Percentiles rank a stretch among this genome's conserved stretches.
phyloP scores from a whole-genome alignment of 2,888 invertebrate genomes.

The Unio pictorum region DNA sequence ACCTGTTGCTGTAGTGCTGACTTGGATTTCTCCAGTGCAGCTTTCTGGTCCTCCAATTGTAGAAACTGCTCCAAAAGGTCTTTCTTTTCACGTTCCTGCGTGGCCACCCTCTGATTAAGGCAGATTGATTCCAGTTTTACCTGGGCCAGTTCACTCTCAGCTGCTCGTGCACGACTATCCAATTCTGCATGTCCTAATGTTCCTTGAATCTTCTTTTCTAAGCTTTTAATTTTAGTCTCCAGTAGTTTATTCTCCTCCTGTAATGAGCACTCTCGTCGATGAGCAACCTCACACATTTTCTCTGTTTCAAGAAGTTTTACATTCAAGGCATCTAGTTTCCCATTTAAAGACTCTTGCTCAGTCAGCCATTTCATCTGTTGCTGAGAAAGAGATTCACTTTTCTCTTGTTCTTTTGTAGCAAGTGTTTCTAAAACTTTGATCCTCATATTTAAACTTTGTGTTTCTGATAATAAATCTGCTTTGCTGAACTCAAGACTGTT shows the following conservation, averaged over 20 bases:
- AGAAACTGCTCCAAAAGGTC: slow-evolving; percentile 46
- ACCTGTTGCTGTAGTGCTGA: slow-evolving; percentile 32
- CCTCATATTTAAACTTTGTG: slow-evolving; percentile 3
- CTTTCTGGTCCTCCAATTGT: slow-evolving; percentile 40
- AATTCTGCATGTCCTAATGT: no score
- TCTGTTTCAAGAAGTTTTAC: slow-evolving; percentile 25
- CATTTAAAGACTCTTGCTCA: slow-evolving; percentile 14
- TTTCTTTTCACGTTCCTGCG: slow-evolving; percentile 46
- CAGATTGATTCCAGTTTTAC: slow-evolving; percentile 23
- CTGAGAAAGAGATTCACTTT: slow-evolving; percentile 10
- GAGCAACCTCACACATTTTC: slow-evolving; percentile 20
- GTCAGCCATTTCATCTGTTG: slow-evolving; percentile 5
- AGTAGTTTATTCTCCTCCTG: slow-evolving; percentile 26
- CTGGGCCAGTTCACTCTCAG: slow-evolving; percentile 10
- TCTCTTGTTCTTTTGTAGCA: slow-evolving; percentile 13
- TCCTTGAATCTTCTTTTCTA: slow-evolving; percentile 14
- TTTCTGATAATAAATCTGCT: slow-evolving; percentile 9
- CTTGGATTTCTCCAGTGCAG: slow-evolving; percentile 22
- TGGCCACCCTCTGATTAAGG: slow-evolving; percentile 31
- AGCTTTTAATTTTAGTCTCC: slow-evolving; percentile 14
- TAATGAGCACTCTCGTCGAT: slow-evolving; percentile 16
- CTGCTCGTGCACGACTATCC: background rate
- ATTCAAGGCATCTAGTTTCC: slow-evolving; percentile 22
- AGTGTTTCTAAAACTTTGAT: slow-evolving; percentile 11
- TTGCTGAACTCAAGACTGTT: slow-evolving; percentile 40